Evolutionary conservation across 2,113 vertebrate genomes (phyloP).

Genomic region (Thryonomys swinderianus): DNA sequence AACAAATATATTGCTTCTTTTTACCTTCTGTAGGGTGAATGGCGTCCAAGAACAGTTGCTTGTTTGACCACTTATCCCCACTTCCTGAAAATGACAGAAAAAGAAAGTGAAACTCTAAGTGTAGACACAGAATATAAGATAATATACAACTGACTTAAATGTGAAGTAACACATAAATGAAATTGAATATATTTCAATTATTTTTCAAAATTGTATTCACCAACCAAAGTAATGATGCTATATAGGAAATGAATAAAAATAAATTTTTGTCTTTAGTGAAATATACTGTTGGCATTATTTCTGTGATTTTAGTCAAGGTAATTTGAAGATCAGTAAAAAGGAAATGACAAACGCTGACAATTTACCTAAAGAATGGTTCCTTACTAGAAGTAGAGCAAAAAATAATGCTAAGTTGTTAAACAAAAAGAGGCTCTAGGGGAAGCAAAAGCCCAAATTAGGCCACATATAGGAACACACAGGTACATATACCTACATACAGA

Average conservation of each 20-base stretch:
- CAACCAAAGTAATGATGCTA: slow-evolving; percentile 41
- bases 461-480: not conserved
- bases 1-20: slow-evolving; percentile 24
- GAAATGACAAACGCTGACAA: slow-evolving; percentile 40
- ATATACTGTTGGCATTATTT: slow-evolving; percentile 26
- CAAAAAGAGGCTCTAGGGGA: not conserved
- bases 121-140: not conserved
- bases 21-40: slow-evolving; percentile 81
- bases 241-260: slow-evolving; percentile 23
- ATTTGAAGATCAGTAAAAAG: slow-evolving; percentile 41
- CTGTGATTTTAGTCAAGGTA: slow-evolving; percentile 2
- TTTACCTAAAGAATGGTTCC: slow-evolving; percentile 57
- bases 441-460: not conserved
- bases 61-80: slow-evolving; percentile 81
- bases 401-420: slow-evolving; percentile 28
- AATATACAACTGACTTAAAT: slow-evolving; percentile 40
- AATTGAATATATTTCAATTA: slow-evolving; percentile 55
- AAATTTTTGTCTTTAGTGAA: slow-evolving; percentile 52
- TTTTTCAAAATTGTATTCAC: slow-evolving; percentile 29
- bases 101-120: slow-evolving; percentile 43
- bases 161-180: slow-evolving; percentile 53
- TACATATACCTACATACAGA: not conserved
- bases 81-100: slow-evolving; percentile 77
- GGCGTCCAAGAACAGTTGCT: slow-evolving; percentile 79
- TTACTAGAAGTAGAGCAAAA: slow-evolving; percentile 38